phyloP scores from a whole-genome alignment of 1,140 invertebrate genomes.

The Bombus polaris region DNA sequence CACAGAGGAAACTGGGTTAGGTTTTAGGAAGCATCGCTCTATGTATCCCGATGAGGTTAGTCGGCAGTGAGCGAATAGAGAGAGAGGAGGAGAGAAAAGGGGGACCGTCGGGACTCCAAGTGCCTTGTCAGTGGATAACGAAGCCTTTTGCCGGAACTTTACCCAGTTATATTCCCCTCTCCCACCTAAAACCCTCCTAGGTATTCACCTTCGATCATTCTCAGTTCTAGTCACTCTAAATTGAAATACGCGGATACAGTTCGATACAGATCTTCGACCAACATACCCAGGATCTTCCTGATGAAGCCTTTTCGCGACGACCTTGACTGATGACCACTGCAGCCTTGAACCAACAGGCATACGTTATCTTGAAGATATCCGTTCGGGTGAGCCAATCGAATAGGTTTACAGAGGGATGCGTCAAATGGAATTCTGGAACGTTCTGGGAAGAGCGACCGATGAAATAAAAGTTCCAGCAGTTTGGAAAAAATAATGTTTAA shows the following conservation, averaged over 20 bases:
- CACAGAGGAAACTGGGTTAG: conserved; percentile 70
- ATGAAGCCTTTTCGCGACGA: conserved; percentile 22
- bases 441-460: too few species aligned
- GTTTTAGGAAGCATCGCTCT: conserved; percentile 59
- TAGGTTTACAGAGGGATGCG: too few species aligned
- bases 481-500: background rate
- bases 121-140: conserved; percentile 62
- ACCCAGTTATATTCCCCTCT: background rate
- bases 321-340: conserved; percentile 20
- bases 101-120: conserved; percentile 30
- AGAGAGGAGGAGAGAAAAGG: background rate
- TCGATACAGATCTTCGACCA: conserved; percentile 11
- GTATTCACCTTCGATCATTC: conserved; percentile 37
- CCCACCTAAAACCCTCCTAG: conserved; percentile 18
- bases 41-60: conserved; percentile 40
- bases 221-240: conserved; percentile 22
- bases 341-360: background rate
- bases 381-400: too few species aligned
- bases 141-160: conserved; percentile 60
- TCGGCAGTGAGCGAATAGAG: background rate
- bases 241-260: conserved; percentile 23
- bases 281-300: conserved; percentile 25
- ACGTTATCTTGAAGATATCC: background rate
- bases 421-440: too few species aligned
- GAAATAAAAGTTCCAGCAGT: too few species aligned